A percentile compares a stretch with the other conserved stretches of the same genome.
phyloP scores from a whole-genome alignment of 2,797 vertebrate species.

The Aulostomus chinensis region DNA sequence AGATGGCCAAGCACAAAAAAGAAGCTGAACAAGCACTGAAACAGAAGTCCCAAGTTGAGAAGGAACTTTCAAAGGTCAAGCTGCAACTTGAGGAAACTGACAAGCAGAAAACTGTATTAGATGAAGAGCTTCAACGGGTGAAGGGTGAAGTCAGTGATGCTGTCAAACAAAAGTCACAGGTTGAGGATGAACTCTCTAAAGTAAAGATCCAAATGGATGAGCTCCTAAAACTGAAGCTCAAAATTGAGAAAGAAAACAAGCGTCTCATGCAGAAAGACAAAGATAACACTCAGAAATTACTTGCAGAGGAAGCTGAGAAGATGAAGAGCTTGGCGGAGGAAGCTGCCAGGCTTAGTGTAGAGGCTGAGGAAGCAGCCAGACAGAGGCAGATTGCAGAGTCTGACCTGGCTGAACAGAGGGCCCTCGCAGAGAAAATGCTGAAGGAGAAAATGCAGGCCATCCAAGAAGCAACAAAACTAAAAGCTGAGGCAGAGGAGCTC shows the following conservation, averaged over 20 bases:
- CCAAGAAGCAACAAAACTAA: slow-evolving; percentile 90
- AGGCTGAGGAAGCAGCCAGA: slow-evolving; percentile 90
- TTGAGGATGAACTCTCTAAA: slow-evolving; percentile 90
- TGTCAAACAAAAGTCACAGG: slow-evolving; percentile 87
- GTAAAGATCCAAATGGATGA: slow-evolving; percentile 94
- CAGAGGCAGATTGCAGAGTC: slow-evolving; percentile 87
- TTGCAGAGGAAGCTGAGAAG: slow-evolving; percentile 91
- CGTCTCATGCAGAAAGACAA: slow-evolving; percentile 87
- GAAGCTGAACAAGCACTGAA: slow-evolving; percentile 88
- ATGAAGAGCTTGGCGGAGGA: slow-evolving; percentile 94
- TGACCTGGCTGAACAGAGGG: slow-evolving; percentile 88
- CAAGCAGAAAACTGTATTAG: slow-evolving; percentile 89
- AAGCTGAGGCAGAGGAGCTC: slow-evolving; percentile 89
- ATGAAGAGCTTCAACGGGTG: slow-evolving; percentile 91
- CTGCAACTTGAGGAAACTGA: slow-evolving; percentile 91
- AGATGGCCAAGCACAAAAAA: slow-evolving; percentile 94
- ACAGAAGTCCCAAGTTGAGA: slow-evolving; percentile 92
- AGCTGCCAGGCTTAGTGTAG: slow-evolving; percentile 86
- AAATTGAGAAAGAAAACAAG: slow-evolving; percentile 91
- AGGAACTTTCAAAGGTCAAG: slow-evolving; percentile 87
- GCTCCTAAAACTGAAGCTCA: slow-evolving; percentile 87
- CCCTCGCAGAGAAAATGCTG: slow-evolving; percentile 90
- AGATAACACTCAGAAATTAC: slow-evolving; percentile 87
- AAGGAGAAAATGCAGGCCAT: slow-evolving; percentile 97
- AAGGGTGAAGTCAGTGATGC: slow-evolving; percentile 90